Conservation (phyloP, 2,888 invertebrate species). For the Pseudolycoriella hygida region DNA sequence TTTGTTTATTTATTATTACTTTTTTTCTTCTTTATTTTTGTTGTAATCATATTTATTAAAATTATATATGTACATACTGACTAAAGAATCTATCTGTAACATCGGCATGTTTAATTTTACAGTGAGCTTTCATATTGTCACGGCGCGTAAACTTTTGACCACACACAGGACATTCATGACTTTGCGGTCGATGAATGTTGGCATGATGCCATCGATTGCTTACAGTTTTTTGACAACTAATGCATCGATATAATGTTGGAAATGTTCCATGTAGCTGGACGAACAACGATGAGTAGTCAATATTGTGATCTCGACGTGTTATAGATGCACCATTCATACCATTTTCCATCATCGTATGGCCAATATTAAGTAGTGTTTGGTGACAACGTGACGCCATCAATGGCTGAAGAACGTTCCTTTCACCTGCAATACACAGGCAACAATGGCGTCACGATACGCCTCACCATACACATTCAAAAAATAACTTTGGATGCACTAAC, state of each 20-base stretch:
- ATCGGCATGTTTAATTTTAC: conserved; percentile 38
- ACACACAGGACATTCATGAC: conserved; percentile 39
- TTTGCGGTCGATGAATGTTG: conserved; percentile 38
- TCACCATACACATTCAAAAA: conserved; percentile 9
- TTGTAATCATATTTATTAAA: conserved; percentile 1
- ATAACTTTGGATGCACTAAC: conserved; percentile 15
- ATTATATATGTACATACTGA: conserved; percentile 32
- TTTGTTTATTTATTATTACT: neutral
- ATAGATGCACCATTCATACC: conserved; percentile 15
- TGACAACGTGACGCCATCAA: conserved; percentile 13
- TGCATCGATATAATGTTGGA: conserved; percentile 36
- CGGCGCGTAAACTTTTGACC: conserved; percentile 40
- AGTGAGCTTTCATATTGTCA: conserved; percentile 45
- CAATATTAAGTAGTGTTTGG: conserved; percentile 13
- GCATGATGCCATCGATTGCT: conserved; percentile 45
- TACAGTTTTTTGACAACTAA: conserved; percentile 41
- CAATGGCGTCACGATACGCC: conserved; percentile 14
- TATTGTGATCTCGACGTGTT: conserved; percentile 29
- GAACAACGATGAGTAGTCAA: conserved; percentile 29
- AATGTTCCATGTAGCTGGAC: conserved; percentile 28
- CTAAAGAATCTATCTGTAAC: conserved; percentile 31
- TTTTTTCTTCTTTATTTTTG: conserved; percentile 5
- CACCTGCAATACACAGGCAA: conserved; percentile 13
- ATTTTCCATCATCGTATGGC: conserved; percentile 6
- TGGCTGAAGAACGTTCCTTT: conserved; percentile 12